Conservation (phyloP, 2,888 invertebrate genomes). For the Syritta pipiens region DNA sequence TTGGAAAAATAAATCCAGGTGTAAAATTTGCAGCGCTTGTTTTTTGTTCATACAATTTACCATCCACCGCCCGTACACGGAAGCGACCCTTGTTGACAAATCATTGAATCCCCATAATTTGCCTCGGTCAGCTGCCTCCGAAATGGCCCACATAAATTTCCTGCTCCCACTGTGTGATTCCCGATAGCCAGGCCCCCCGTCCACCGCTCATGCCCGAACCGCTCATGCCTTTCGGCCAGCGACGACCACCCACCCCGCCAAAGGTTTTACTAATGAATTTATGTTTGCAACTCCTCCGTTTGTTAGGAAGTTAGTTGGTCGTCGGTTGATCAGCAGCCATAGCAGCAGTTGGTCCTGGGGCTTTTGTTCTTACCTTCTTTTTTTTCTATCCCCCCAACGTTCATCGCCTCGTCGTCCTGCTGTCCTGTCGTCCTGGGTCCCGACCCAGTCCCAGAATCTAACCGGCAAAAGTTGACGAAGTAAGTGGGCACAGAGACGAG, state of each 20-base stretch:
- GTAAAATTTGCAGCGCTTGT: too few relatives aligned
- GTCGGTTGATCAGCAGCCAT: constrained; percentile 52
- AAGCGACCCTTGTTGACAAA: too few relatives aligned
- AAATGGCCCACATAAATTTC: too few relatives aligned
- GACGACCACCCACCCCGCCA: constrained; percentile 4
- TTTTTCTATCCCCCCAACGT: not conserved
- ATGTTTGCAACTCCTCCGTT: constrained; percentile 52
- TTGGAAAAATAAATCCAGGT: too few relatives aligned
- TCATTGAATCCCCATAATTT: too few relatives aligned
- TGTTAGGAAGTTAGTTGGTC: constrained; percentile 53
- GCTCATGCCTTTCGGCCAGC: constrained; percentile 1
- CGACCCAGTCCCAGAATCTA: constrained; percentile 12
- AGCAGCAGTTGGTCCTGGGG: constrained; percentile 19
- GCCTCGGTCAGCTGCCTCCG: too few relatives aligned
- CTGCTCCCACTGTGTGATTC: too few relatives aligned
- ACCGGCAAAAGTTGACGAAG: constrained; percentile 57
- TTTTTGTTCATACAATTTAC: too few relatives aligned
- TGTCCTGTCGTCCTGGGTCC: not conserved
- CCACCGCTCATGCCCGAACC: not conserved
- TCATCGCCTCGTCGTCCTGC: not conserved
- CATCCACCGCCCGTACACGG: too few relatives aligned
- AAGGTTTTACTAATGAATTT: constrained; percentile 57
- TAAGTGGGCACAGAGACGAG: too few relatives aligned
- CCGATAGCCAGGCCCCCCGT: too few relatives aligned
- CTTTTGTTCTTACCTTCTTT: constrained; percentile 46